These are phyloP conservation scores for Sinonovacula constricta DNA, from an alignment of 1,140 invertebrate species.

Conservation along the genomic window DNA sequence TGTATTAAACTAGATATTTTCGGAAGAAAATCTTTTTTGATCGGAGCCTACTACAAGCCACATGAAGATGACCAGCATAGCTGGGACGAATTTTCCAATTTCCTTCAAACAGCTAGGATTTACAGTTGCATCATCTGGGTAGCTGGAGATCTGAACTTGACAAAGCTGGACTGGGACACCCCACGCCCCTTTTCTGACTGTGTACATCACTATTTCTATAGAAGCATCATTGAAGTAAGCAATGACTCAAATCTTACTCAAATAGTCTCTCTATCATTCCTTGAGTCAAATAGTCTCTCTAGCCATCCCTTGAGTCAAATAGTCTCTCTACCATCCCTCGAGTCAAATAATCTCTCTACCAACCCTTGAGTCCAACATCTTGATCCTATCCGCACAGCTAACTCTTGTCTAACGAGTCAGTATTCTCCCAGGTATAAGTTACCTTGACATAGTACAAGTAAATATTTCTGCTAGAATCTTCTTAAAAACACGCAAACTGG, in stretches of 20 bases:
- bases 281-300: neutral
- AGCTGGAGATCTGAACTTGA: conserved; percentile 23
- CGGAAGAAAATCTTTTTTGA: conserved; percentile 6
- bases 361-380: conserved; percentile 2
- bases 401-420: conserved; percentile 13
- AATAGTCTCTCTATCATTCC: conserved; percentile 10
- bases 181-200: conserved; percentile 5
- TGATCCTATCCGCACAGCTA: conserved; percentile 17
- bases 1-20: conserved; percentile 7
- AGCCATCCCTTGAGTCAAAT: neutral
- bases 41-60: conserved; percentile 18
- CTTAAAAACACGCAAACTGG: conserved; percentile 12
- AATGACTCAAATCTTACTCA: conserved; percentile 17
- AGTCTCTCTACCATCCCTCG: neutral
- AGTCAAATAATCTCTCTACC: conserved; percentile 8
- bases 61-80: conserved; percentile 5
- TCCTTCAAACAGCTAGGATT: conserved; percentile 5
- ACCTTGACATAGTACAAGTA: conserved; percentile 18
- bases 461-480: conserved; percentile 15
- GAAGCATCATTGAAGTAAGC: neutral
- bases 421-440: conserved; percentile 29
- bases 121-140: conserved; percentile 12
- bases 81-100: conserved; percentile 5
- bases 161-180: conserved; percentile 34
- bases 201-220: conserved; percentile 19